Evolutionary conservation across 2,113 vertebrate genomes (phyloP).

Genomic region (Nesoenas mayeri): DNA sequence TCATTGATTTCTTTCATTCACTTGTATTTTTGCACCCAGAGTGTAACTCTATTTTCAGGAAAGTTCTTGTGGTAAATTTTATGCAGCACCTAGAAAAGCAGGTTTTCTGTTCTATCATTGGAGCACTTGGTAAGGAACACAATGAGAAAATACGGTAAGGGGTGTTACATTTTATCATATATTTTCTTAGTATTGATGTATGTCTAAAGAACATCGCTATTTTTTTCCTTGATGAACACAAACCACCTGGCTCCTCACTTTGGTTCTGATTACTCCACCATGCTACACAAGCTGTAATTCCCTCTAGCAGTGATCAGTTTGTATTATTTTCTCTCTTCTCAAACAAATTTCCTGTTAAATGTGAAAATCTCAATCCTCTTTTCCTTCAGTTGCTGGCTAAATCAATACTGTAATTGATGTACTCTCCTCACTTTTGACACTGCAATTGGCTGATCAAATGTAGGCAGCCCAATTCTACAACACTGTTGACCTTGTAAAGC

Average conservation of each 20-base stretch:
- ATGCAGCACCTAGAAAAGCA: not conserved
- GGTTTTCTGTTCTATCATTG: not conserved
- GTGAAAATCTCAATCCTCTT: conserved; percentile 52
- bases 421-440: conserved; percentile 65
- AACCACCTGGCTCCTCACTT: not conserved
- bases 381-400: conserved; percentile 28
- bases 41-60: not conserved
- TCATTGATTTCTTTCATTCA: not conserved
- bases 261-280: not conserved
- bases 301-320: conserved; percentile 36
- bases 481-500: not conserved
- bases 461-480: conserved; percentile 20
- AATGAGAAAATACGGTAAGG: not conserved
- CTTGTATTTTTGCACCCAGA: not conserved
- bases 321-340: conserved; percentile 56
- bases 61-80: not conserved
- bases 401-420: conserved; percentile 74
- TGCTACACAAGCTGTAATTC: conserved; percentile 2
- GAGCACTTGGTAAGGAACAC: not conserved
- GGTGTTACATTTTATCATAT: not conserved
- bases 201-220: not conserved
- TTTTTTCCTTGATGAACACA: not conserved
- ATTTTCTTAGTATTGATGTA: not conserved
- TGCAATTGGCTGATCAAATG: conserved; percentile 71
- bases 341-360: conserved; percentile 58